phyloP scores from a whole-genome alignment of 1,140 invertebrate species.

The Anastrepha obliqua region DNA sequence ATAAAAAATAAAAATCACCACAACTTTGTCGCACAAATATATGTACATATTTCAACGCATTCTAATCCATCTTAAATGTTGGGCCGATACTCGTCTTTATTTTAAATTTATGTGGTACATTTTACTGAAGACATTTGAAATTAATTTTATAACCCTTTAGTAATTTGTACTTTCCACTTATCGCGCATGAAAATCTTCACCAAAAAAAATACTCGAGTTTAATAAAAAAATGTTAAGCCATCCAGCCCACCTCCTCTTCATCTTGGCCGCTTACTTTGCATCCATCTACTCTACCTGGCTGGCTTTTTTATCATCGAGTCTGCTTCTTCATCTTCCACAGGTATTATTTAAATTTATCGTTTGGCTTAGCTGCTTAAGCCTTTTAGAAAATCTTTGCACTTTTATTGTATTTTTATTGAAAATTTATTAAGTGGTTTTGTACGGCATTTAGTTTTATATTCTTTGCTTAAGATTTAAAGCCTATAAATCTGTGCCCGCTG shows the following conservation, averaged over 20 bases:
- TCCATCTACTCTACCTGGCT: background rate
- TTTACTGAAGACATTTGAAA: conserved; percentile 4
- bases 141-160: conserved; percentile 45
- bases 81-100: background rate
- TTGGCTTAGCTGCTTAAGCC: background rate
- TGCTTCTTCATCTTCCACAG: background rate
- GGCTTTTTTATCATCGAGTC: background rate
- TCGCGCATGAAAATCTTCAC: conserved; percentile 8
- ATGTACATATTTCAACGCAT: background rate
- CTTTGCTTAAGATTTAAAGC: background rate
- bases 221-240: background rate
- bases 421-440: conserved; percentile 36
- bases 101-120: conserved; percentile 9
- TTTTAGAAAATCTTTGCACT: background rate
- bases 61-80: conserved; percentile 8
- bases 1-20: background rate
- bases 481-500: background rate
- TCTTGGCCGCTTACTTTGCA: background rate
- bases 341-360: conserved; percentile 1
- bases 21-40: background rate
- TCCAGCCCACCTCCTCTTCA: background rate
- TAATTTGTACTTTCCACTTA: conserved; percentile 39
- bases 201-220: background rate
- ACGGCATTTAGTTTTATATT: conserved; percentile 33
- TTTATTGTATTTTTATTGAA: conserved; percentile 42